Evolutionary conservation across 1,140 invertebrate genomes (phyloP), one percentile per base, ranked within the genome.

Genomic region (Halictus rubicundus): DNA sequence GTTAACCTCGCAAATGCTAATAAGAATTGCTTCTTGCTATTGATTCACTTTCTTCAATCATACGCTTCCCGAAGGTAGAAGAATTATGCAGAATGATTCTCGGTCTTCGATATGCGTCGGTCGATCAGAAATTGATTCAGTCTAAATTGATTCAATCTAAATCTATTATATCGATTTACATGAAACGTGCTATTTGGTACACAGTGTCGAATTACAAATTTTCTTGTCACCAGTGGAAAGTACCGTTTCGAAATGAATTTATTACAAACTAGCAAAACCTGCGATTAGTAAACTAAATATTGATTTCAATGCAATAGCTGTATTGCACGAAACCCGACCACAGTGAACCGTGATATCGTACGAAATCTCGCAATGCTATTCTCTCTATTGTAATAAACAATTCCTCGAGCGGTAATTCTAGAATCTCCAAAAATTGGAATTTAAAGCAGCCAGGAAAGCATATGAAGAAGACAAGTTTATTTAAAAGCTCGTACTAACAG

Each of bases 81-180:
- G 64, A 76, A 76, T 76, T 76, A 68, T 16, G 32, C 42, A 70
- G 66, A 70, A 70, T 69, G 65, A 69, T 77, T 69, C 65, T 63
- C 75, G 75, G 21, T 23, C 16, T 61, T 10, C 39, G 39, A 14
- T 54, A 8, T 12, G n/a, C 39, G 21, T 25, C 3, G 25, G 8
- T 27, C 25, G 23, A 52, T 69, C 16, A 57, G 14, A 54, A 69
- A 57, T 52, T 52, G 19, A 52, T 52, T 52, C 19, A 52, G 37
- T 61, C 21, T 21, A 2, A n/a, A 54, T 19, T n/a, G n/a, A 52
- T 52, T 52, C 19, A 52, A 63, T 61, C 21, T 21, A 2, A n/a
- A 54, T 19, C 19, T 54, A 52, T 54, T 8, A n/a, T 8, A 7
- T 6, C 19, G 52, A 1, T 54, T n/a, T 6, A 7, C 19, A 6